Base-by-base conservation (phyloP, 2,113 vertebrate species). In the Hemichromis elongatus region DNA sequence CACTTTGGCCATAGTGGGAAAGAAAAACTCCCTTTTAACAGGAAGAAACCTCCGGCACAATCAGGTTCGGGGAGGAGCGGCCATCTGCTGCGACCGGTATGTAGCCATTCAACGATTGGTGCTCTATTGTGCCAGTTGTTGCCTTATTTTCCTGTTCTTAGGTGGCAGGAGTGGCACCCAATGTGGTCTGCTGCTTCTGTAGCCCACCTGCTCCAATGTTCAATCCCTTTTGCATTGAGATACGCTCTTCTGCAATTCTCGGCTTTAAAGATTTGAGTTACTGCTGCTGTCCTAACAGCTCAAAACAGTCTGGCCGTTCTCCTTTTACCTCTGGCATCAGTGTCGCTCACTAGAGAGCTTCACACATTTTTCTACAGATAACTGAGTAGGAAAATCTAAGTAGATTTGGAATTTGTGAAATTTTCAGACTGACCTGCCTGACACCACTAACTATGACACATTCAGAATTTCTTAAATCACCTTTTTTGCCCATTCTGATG, bases 261-360 rank as follows among this genome's bases (percentile, higher is more conserved):
- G 40, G 21, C 21, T 70, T 26, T 18, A 70, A 47, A 28, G 8
- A 70, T 45, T 45, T 70, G 37, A 70, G 21, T 70, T 70, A 45
- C 0, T 45, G 63, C 21, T 68, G 37, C 37, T 37, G 0, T 42
- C 63, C n/a, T 21, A 68, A 0, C 63, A 68, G n/a, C n/a, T 16
- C n/a, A 40, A 68, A 26, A 5, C 63, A 68, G 63, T 45, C n/a
- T 45, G 63, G 0, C 37, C 37, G 26, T 16, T 70, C 3, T 45
- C 37, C 63, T 70, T 24, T 70, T 37, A 45, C 37, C 63, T 68
- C 37, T 42, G n/a, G 37, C 13, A 0, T 42, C 37, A 42, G 9
- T 24, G 35, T 40, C 1, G 2, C 35, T 40, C 40, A 45, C 3
- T 45, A 6, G 21, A 70, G n/a, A 45, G 1, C 40, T 70, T 70